These are phyloP conservation scores for Deroptyus accipitrinus DNA, from an alignment of 2,113 vertebrate species.

Conservation along the genomic window DNA sequence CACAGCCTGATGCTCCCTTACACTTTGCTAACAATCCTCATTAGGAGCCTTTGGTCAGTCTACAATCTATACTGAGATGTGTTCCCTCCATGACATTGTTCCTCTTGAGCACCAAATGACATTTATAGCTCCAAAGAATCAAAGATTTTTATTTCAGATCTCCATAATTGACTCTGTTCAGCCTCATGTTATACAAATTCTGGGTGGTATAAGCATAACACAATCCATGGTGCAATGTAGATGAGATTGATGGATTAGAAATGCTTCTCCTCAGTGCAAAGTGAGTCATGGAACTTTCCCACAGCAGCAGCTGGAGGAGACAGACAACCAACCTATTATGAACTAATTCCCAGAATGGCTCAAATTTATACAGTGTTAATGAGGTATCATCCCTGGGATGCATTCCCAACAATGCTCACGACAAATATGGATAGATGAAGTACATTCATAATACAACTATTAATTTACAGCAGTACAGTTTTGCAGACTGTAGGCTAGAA, in stretches of 20 bases:
- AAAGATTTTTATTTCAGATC: neutral
- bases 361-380: neutral
- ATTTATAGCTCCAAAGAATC: neutral
- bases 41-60: neutral
- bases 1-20: neutral
- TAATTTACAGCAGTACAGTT: neutral
- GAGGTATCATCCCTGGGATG: neutral
- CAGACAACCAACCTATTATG: neutral
- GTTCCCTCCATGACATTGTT: neutral
- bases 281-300: neutral
- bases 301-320: neutral
- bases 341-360: neutral
- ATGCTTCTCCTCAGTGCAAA: neutral
- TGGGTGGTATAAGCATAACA: neutral
- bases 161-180: neutral
- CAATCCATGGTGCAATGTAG: fast-evolving
- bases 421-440: neutral
- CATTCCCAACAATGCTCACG: neutral
- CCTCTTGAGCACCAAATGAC: neutral
- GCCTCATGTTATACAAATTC: neutral
- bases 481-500: neutral
- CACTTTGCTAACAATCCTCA: neutral
- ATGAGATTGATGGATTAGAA: neutral
- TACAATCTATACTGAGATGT: neutral
- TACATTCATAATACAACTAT: neutral